Base-by-base conservation (phyloP, 35 echinoderm and acorn worm species). In the Hemicentrotus pulcherrimus region DNA sequence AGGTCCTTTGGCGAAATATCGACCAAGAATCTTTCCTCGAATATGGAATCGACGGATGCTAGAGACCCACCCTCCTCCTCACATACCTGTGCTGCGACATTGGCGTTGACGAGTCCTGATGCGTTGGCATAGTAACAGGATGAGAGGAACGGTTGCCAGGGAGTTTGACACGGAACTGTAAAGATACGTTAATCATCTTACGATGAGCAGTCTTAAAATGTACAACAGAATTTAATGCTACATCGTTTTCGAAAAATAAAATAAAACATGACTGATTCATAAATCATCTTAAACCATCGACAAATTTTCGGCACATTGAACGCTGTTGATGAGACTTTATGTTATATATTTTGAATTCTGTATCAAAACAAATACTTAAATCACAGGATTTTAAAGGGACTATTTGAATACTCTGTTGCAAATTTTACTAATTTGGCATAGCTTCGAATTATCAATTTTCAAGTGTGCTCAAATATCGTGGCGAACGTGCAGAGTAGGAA, bases 81-180 rank as follows among this genome's bases (percentile, higher is more conserved):
- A 58, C 91, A 93, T 58, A 47, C 12, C 91, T 93, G 91, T 10
- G 46, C 19, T 19, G 91, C 91, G 13, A 24, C 48, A 31, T 12
- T 46, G 48, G 45, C n/a, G 19, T 18, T 58, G 13, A 93, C 46
- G 12, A 14, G 91, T 11, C 22, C 6, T 13, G 91, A 31, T 14
- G 91, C 46, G 45, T 58, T 93, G 46, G 46, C 91, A 47, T 50
- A n/a, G 91, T 93, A 93, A 93, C 91, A 93, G 18, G 91, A 93
- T 24, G 32, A 32, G n/a, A 55, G 47, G 41, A 93, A 93, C 4
- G 47, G 22, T 19, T 28, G n/a, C 91, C 91, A 93, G 91, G n/a
- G n/a, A 48, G 9, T 6, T 12, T 28, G 58, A 58, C 91, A 93
- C 10, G 28, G 32, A 47, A 28, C 91, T 93, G 91, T 19, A 90